Evolutionary conservation across 2,113 vertebrate genomes (phyloP).

Genomic region (Chelonoidis abingdonii): DNA sequence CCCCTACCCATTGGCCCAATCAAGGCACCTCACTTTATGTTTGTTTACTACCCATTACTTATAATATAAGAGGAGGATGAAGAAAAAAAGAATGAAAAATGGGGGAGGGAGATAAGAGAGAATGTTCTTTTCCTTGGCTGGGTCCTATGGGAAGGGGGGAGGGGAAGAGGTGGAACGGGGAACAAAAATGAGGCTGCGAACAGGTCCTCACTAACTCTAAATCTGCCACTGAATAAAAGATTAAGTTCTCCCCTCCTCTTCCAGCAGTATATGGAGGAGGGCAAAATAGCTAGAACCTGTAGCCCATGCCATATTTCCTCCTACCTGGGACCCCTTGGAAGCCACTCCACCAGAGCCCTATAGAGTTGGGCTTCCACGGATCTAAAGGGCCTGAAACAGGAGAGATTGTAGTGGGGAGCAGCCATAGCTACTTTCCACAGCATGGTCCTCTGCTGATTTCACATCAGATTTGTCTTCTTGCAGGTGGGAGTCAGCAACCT

Average conservation of each 20-base stretch:
- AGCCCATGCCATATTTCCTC: background rate
- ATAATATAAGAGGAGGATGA: too few relatives aligned
- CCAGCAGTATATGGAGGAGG: background rate
- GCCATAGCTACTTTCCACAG: slow-evolving; percentile 3
- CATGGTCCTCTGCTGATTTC: background rate
- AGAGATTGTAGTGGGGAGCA: background rate
- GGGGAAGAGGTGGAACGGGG: too few relatives aligned
- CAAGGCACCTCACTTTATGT: too few relatives aligned
- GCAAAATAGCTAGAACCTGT: background rate
- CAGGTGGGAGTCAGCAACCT: background rate
- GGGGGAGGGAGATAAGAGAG: too few relatives aligned
- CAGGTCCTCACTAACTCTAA: too few relatives aligned
- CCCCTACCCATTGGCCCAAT: too few relatives aligned
- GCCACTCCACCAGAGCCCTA: rapidly evolving
- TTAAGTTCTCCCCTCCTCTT: background rate
- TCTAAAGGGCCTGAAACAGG: slow-evolving; percentile 11
- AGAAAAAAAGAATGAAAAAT: too few relatives aligned
- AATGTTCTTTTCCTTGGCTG: too few relatives aligned
- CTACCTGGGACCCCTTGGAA: background rate
- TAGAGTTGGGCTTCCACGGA: background rate
- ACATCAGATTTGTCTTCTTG: slow-evolving; percentile 16
- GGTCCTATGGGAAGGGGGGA: too few relatives aligned
- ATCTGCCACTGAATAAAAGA: too few relatives aligned
- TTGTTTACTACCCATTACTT: too few relatives aligned
- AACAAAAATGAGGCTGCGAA: too few relatives aligned